Base-by-base conservation (phyloP, 2,113 vertebrate species). In the Trematomus loennbergii region DNA sequence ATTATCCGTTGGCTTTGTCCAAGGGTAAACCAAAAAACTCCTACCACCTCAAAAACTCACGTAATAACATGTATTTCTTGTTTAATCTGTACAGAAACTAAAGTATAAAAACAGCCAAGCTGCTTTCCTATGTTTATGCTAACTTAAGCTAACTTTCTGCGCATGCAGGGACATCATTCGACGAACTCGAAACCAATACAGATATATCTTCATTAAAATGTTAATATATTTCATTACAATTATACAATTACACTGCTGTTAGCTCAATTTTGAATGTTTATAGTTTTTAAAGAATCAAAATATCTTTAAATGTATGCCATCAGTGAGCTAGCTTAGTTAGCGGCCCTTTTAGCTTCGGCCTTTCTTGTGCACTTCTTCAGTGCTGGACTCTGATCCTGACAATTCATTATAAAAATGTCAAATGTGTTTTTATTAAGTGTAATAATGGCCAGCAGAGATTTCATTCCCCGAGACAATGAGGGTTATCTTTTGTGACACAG, bases 401-500 rank as follows among this genome's bases (percentile, higher is more conserved):
- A 75, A 29, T 12, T 45, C 36, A 43, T 63, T 16, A 57, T 79
- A 20, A 71, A 82, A 73, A 73, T 12, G 5, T 52, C 6, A 20
- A 20, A 55, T 59, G 18, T 3, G 54, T 69, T 49, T 4, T 54
- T 15, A 74, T 55, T 13, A 63, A 65, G 22, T 71, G 12, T 72
- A n/a, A 33, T 61, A 70, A 66, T 59, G 22, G 29, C 68, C 13
- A 15, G 15, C 18, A 22, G n/a, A 45, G 36, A 17, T 22, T 52
- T 64, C 12, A 63, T 75, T 53, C n/a, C 61, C 11, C 45, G 50
- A 46, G 18, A 55, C 20, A 58, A 40, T 65, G 40, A 71, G 18
- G 17, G 46, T 68, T 59, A 67, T 75, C 64, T 78, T 9, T 0
- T 11, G 12, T 57, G 78, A 83, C 71, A 72, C 18, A 40, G 50